A percentile compares a stretch with the other conserved stretches of the same genome.
These are phyloP conservation scores for Oenanthe oenanthe DNA, from an alignment of 2,113 vertebrate genomes.

Conservation along the genomic window DNA sequence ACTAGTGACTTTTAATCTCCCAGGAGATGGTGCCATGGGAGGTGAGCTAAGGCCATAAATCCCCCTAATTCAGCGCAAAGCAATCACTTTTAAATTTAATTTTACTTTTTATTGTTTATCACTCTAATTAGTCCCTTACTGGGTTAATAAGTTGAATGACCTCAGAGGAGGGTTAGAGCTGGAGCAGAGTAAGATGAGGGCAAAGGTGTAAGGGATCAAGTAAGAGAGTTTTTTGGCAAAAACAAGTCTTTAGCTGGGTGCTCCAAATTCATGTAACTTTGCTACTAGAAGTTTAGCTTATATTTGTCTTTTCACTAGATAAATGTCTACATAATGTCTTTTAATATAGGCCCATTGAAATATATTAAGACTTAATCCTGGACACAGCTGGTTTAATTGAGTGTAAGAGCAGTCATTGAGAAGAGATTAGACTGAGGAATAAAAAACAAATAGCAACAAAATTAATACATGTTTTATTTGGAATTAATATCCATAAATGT, in stretches of 20 bases:
- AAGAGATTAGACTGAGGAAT: neutral
- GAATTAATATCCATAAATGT: neutral
- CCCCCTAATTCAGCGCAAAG: neutral
- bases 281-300: neutral
- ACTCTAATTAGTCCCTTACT: neutral
- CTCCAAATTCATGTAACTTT: neutral
- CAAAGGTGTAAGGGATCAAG: neutral
- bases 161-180: neutral
- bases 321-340: neutral
- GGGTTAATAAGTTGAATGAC: constrained; percentile 8
- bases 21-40: neutral
- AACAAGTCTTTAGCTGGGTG: neutral
- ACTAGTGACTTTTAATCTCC: neutral
- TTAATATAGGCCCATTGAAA: neutral
- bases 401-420: neutral
- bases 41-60: neutral
- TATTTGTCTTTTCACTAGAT: neutral
- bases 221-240: neutral
- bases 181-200: neutral
- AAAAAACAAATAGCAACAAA: neutral
- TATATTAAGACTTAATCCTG: neutral
- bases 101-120: neutral
- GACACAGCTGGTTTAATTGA: neutral
- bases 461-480: neutral
- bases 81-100: neutral